A percentile compares a stretch with the other conserved stretches of the same genome.
These are phyloP conservation scores for Caenorhabditis tropicalis DNA, from an alignment of 1,140 invertebrate genomes.

Conservation along the genomic window DNA sequence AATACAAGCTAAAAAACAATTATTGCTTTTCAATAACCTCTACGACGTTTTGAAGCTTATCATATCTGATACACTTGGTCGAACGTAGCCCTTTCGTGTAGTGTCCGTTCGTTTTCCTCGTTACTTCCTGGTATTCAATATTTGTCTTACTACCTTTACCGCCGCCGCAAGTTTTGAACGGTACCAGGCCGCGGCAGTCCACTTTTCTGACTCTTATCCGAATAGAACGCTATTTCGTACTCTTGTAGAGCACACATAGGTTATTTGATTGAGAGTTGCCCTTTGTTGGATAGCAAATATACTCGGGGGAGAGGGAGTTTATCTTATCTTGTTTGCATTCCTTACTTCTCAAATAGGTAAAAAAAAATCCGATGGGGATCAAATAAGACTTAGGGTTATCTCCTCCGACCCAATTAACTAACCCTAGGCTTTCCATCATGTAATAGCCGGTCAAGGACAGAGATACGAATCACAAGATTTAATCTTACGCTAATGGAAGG, in stretches of 20 bases:
- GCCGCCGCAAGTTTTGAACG: slow-evolving; percentile 1
- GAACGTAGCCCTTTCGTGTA: too few relatives aligned
- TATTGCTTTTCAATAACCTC: too few relatives aligned
- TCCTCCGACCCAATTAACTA: neutral
- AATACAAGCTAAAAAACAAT: too few relatives aligned
- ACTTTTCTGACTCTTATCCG: slow-evolving; percentile 6
- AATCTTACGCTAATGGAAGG: neutral
- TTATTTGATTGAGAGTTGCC: slow-evolving; percentile 22
- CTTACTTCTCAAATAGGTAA: neutral
- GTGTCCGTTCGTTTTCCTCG: neutral
- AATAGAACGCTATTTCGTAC: neutral
- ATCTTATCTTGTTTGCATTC: slow-evolving; percentile 37
- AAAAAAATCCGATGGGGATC: neutral
- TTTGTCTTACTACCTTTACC: neutral
- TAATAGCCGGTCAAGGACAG: slow-evolving; percentile 20
- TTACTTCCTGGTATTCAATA: slow-evolving; percentile 1
- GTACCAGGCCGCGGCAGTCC: slow-evolving; percentile 31
- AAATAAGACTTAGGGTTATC: neutral
- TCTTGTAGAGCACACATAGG: neutral
- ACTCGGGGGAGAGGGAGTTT: neutral
- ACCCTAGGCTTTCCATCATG: neutral
- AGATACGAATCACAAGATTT: slow-evolving; percentile 20
- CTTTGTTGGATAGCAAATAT: slow-evolving; percentile 22
- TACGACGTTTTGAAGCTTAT: neutral
- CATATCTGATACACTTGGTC: neutral